Evolutionary conservation across 2,797 vertebrate species (phyloP), one percentile per base, ranked within the genome.

Genomic region (Onychomys arenicola): DNA sequence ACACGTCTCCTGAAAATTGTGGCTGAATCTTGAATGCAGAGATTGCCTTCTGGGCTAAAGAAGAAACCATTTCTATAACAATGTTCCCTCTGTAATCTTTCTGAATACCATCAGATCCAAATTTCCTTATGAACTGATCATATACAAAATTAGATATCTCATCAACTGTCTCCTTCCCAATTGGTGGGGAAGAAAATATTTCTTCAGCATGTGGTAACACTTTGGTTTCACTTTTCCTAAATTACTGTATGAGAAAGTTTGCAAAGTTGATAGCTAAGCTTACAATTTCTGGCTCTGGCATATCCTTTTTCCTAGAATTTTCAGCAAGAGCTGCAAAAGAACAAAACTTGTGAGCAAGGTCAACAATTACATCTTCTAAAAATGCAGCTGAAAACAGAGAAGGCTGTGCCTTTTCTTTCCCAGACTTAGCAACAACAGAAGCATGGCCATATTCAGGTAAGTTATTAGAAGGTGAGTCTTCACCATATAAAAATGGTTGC

Each of bases 361-460:
- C 93, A 93, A 97, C 95, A 16, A 98, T 94, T 67, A 97, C 43
- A 37, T 98, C 98, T 94, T 98, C 98, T 65, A 98, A 90, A 97
- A 98, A 97, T 65, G 82, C 46, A 12, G 97, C 97, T 27, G 98
- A 98, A 93, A 97, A 98, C 3, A 96, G 83, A 94, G 89, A 97
- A 52, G 91, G 21, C 16, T 91, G 97, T 82, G 40, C 40, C 49
- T 94, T 97, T 71, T 88, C 92, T 65, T 96, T 91, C 49, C 6
- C 43, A 80, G 91, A 49, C 81, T 93, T 90, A 55, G 29, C 29
- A 82, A 49, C 59, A 87, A 77, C 34, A 71, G 93, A 89, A 32
- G 59, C 19, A 43, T 37, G 82, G 43, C 77, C 80, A 55, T 40
- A n/a, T 71, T 90, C 61, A 96, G 93, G 46, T 92, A 67, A 73